Evolutionary conservation across 2,888 invertebrate species (phyloP).

Genomic region (Bibio marci): DNA sequence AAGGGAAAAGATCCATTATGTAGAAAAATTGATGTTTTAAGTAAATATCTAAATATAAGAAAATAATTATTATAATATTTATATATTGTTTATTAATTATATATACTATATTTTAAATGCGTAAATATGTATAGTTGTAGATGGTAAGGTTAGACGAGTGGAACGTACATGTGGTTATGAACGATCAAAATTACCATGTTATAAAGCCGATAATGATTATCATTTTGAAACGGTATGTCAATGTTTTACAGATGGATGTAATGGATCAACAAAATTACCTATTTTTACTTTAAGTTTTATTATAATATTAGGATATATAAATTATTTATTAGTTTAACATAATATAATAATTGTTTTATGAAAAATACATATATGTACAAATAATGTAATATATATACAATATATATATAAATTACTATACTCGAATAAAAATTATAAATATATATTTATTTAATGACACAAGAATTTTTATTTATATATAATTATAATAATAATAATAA

Average conservation of each 20-base stretch:
- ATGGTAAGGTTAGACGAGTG: conserved; percentile 28
- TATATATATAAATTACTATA: too few species aligned
- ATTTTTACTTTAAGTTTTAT: not conserved
- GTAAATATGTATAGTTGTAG: not conserved
- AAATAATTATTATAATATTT: conserved; percentile 4
- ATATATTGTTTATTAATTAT: conserved; percentile 12
- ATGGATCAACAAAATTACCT: conserved; percentile 15
- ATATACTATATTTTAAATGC: too few species aligned
- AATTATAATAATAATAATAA: too few species aligned
- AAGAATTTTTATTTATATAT: too few species aligned
- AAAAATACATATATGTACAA: too few species aligned
- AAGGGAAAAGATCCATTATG: conserved; percentile 37
- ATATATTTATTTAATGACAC: too few species aligned
- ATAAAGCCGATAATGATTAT: conserved; percentile 43
- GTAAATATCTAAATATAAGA: conserved; percentile 27
- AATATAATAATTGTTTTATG: too few species aligned
- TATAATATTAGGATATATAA: too few species aligned
- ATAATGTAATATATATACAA: too few species aligned
- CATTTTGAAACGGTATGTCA: conserved; percentile 44
- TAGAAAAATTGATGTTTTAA: conserved; percentile 46
- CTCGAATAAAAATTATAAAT: too few species aligned
- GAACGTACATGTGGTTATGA: conserved; percentile 46
- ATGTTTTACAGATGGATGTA: conserved; percentile 45
- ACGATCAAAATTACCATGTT: conserved; percentile 32
- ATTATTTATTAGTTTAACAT: too few species aligned